Base-by-base conservation (phyloP, 2,797 vertebrate genomes). In the Psittacula derbiana region DNA sequence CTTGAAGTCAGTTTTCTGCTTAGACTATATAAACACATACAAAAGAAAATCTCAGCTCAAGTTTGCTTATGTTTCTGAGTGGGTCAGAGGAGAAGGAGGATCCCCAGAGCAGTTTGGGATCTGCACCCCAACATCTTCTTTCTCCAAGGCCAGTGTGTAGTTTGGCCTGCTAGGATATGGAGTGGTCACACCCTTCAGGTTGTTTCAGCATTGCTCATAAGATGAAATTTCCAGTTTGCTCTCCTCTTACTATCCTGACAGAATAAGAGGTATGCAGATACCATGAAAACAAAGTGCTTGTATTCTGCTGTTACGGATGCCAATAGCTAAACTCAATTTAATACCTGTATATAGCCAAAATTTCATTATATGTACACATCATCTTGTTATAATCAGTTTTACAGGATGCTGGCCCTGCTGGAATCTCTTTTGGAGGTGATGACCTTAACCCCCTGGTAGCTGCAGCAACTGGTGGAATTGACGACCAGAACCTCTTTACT, bases 101-200 rank as follows among this genome's bases (percentile, higher is more conserved):
- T 21, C 20, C 46, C 31, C 31, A 12, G 64, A n/a, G 44, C 5
- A 6, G 19, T 25, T n/a, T 0, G 6, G 25, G 25, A 40, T 65
- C 69, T 60, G 27, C 12, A 80, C 46, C 23, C 9, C 2, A 1
- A 8, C 30, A 16, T 12, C 28, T 6, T 7, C n/a, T 31, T 65
- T 65, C 31, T 53, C 58, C 2, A 3, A 49, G 13, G 36, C 28
- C 60, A 21, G 24, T 0, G 30, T 19, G n/a, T 16, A 10, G 5
- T 28, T 41, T 81, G n/a, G 58, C 20, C 50, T 43, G 4, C 21
- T 58, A 70, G 28, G 49, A 46, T 36, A 31, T 27, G 10, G 23
- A 23, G 11, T 2, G 2, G 12, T 55, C 18, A 31, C 27, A n/a
- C 6, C 1, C 0, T 12, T 80, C 24, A 43, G 19, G 25, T 21